These are phyloP conservation scores for Sylvilagus bachmani DNA, from an alignment of 2,113 vertebrate genomes.

Conservation along the genomic window DNA sequence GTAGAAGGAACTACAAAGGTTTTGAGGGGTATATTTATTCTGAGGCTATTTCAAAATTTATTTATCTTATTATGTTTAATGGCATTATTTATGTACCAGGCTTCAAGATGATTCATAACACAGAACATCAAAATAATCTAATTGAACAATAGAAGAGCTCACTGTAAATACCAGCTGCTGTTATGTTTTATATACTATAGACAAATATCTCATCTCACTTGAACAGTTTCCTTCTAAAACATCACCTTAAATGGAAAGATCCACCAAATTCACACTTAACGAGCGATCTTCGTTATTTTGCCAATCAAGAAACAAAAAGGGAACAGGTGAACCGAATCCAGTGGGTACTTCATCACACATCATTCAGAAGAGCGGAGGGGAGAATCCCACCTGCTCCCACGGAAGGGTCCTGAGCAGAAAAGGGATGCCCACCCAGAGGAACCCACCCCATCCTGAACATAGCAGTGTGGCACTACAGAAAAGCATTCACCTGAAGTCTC, in stretches of 20 bases:
- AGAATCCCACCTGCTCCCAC: not conserved
- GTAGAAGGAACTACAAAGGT: not conserved
- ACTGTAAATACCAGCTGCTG: not conserved
- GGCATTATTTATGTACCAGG: conserved; percentile 30
- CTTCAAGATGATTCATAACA: conserved; percentile 23
- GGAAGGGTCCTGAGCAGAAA: not conserved
- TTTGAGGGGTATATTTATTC: not conserved
- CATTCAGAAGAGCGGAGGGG: not conserved
- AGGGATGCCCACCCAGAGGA: not conserved
- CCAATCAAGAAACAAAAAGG: not conserved
- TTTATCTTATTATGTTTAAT: conserved; percentile 46
- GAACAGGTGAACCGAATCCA: not conserved
- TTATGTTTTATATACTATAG: not conserved
- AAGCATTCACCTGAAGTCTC: not conserved
- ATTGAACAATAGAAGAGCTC: conserved; percentile 16
- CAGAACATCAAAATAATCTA: conserved; percentile 25
- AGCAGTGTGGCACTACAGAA: not conserved
- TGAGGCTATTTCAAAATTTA: conserved; percentile 30
- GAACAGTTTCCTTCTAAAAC: conserved; percentile 10
- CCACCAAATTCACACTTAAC: conserved; percentile 10
- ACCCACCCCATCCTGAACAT: not conserved
- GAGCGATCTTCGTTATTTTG: not conserved
- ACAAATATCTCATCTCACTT: not conserved
- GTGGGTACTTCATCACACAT: not conserved
- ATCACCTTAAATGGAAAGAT: not conserved